Base-by-base conservation (phyloP, 2,797 vertebrate species). In the Enteromius argenteus region DNA sequence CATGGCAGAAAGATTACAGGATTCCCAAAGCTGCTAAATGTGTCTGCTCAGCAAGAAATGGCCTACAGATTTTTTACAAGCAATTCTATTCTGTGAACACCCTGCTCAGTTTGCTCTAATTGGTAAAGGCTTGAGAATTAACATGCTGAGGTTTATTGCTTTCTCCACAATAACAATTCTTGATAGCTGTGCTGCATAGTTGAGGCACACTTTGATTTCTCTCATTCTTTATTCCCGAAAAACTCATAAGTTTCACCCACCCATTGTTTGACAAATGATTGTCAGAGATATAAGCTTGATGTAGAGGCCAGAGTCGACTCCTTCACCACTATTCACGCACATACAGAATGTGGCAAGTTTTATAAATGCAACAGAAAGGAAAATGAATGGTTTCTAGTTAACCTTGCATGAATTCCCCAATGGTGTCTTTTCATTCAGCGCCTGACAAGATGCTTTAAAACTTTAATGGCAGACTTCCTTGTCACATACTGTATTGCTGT, bases 11-110 rank as follows among this genome's bases (percentile, higher is more conserved):
- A 19, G n/a, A 77, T 44, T 42, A 62, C 37, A 77, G 42, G 10
- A 30, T 8, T 79, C 15, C 74, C 3, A 44, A 10, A 64, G 42
- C 32, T 53, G 44, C 37, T 77, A 46, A 66, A 82, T 62, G 81
- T 67, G 56, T 73, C 67, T 79, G 35, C 75, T 74, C 81, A 69
- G 80, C 85, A 84, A 56, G 42, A 79, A 79, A 39, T 10, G 5
- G 56, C 42, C 19, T 62, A 19, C 53, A 19, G 2, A 19, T 17
- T 11, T 73, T 74, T 82, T 37, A 74, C 42, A 74, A 74, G 80
- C 27, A 37, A 39, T 81, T 62, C 13, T 74, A n/a, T 78, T 67
- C 60, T 73, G 21, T 9, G 4, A 39, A 44, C 32, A 19, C 32
- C 46, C 35, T 66, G 27, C 80, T 74, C 13, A 35, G 44, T 53